phyloP scores from a whole-genome alignment of 2,113 vertebrate species.

The Synodontis membranacea region DNA sequence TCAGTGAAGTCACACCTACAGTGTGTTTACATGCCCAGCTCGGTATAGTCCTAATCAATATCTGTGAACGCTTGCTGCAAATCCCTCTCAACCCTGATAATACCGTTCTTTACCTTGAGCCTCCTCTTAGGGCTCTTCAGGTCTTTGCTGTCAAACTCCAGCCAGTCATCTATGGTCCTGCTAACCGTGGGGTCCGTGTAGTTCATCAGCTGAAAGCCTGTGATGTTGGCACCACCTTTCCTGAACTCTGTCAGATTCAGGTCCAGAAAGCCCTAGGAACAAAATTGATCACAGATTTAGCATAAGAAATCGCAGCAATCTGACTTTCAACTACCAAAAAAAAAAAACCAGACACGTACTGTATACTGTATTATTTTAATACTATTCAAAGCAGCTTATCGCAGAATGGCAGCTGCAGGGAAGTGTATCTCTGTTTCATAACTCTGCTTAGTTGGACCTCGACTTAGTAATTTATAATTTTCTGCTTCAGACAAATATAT shows the following conservation, averaged over 20 bases:
- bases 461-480: neutral
- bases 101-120: slow-evolving; percentile 77
- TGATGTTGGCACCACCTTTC: slow-evolving; percentile 89
- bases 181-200: slow-evolving; percentile 79
- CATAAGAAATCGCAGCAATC: neutral
- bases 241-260: slow-evolving; percentile 90
- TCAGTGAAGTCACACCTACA: neutral
- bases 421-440: neutral
- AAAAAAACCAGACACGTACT: neutral
- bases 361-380: neutral
- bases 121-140: slow-evolving; percentile 85
- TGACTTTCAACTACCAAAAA: neutral
- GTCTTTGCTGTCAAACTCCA: slow-evolving; percentile 88
- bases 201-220: slow-evolving; percentile 93
- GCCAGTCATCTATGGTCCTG: slow-evolving; percentile 89
- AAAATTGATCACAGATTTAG: slow-evolving; percentile 19
- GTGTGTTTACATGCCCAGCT: neutral
- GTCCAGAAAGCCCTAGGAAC: slow-evolving; percentile 88
- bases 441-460: neutral
- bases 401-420: neutral
- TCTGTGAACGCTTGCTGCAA: neutral
- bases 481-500: neutral
- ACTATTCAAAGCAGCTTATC: neutral
- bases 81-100: neutral
- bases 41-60: slow-evolving; percentile 11